Evolutionary conservation across 2,888 invertebrate species (phyloP).

Genomic region (Lissonota sp.): DNA sequence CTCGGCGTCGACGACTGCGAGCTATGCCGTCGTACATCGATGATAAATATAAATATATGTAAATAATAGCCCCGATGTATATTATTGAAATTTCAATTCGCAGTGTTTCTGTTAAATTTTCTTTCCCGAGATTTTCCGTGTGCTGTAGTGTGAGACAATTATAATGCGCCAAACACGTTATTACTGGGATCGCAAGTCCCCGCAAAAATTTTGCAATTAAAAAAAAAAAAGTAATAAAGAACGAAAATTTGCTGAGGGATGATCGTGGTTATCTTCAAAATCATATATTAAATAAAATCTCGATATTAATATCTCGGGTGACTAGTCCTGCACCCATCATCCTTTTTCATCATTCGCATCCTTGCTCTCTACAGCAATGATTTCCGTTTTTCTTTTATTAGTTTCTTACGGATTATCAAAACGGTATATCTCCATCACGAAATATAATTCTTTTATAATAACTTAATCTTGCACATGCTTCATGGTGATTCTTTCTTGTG

Average conservation of each 20-base stretch:
- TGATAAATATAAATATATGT: slow-evolving; percentile 17
- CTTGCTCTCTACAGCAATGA: slow-evolving; percentile 14
- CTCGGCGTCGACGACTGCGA: slow-evolving; percentile 55
- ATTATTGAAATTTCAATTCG: no score
- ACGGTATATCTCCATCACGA: slow-evolving; percentile 39
- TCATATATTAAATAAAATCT: slow-evolving; percentile 55
- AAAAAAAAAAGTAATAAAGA: slow-evolving; percentile 15
- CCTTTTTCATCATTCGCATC: slow-evolving; percentile 28
- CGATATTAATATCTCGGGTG: slow-evolving; percentile 54
- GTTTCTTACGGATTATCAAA: slow-evolving; percentile 39
- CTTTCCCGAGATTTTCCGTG: no score
- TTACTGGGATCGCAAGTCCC: no score
- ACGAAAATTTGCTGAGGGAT: slow-evolving; percentile 7
- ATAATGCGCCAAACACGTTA: no score
- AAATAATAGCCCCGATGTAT: slow-evolving; percentile 36
- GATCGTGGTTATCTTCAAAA: slow-evolving; percentile 41
- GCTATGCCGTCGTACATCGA: slow-evolving; percentile 58
- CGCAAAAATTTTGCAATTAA: slow-evolving; percentile 12
- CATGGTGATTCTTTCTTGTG: slow-evolving; percentile 28
- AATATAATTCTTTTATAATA: background rate
- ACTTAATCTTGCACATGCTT: slow-evolving; percentile 47
- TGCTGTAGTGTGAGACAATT: no score
- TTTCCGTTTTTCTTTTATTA: slow-evolving; percentile 2
- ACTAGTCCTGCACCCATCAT: slow-evolving; percentile 63
- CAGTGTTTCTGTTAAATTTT: no score